These are phyloP conservation scores for Pemphredon lugubris DNA, from an alignment of 2,888 invertebrate genomes.

Conservation along the genomic window DNA sequence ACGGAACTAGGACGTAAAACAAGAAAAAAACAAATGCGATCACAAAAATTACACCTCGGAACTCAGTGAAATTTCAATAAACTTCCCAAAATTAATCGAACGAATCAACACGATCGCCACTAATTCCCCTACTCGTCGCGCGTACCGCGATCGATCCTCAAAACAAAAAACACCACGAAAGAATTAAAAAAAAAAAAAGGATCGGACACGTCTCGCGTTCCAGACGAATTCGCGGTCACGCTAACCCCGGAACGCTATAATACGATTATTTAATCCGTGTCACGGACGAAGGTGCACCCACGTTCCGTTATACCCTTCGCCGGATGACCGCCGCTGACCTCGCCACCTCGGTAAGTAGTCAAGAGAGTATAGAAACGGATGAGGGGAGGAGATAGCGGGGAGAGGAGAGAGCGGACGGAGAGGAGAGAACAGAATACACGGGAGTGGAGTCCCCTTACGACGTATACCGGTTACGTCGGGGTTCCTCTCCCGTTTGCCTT, in stretches of 20 bases:
- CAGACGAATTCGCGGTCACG: slow-evolving; percentile 11
- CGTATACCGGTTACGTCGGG: slow-evolving; percentile 45
- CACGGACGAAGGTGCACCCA: slow-evolving; percentile 74
- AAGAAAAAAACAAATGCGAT: too few relatives aligned
- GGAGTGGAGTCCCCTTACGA: slow-evolving; percentile 50
- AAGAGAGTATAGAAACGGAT: slow-evolving; percentile 41
- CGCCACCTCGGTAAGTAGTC: slow-evolving; percentile 58
- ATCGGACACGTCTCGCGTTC: not conserved
- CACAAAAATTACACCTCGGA: too few relatives aligned
- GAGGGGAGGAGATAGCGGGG: slow-evolving; percentile 22
- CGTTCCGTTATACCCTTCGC: slow-evolving; percentile 71
- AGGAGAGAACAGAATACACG: slow-evolving; percentile 20
- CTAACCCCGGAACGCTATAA: slow-evolving; percentile 44
- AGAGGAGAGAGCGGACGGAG: slow-evolving; percentile 19
- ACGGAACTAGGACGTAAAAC: too few relatives aligned
- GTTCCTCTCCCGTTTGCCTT: slow-evolving; percentile 53
- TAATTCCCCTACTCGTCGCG: too few relatives aligned
- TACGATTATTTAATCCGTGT: slow-evolving; percentile 72
- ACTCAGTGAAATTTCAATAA: too few relatives aligned
- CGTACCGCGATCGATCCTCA: too few relatives aligned
- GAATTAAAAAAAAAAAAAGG: too few relatives aligned
- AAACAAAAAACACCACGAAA: too few relatives aligned
- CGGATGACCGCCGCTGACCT: slow-evolving; percentile 74
- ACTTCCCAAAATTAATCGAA: too few relatives aligned
- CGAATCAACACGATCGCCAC: too few relatives aligned